A percentile compares a stretch with the other conserved stretches of the same genome.
Evolutionary conservation across 2,797 vertebrate genomes (phyloP).

Genomic region (Mycteria americana): DNA sequence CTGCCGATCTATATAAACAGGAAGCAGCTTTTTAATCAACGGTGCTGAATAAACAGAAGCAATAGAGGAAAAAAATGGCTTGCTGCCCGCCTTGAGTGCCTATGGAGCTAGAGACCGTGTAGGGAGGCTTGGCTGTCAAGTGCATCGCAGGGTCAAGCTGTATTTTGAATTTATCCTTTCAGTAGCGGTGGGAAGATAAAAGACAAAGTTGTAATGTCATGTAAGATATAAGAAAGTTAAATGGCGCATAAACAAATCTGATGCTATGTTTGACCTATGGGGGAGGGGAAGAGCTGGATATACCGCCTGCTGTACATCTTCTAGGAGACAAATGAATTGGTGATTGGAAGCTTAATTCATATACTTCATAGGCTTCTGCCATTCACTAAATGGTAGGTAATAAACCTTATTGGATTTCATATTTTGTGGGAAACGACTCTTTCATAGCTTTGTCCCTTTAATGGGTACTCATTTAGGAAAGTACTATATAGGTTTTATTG

Average conservation of each 20-base stretch:
- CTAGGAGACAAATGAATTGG: constrained; percentile 21
- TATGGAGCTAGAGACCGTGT: not conserved
- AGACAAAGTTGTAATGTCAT: not conserved
- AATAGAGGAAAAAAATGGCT: not conserved
- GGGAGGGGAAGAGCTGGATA: not conserved
- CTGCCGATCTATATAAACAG: not conserved
- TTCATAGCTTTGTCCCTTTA: constrained; percentile 55
- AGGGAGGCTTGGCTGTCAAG: not conserved
- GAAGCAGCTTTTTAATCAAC: not conserved
- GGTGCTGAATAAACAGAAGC: not conserved
- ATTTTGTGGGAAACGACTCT: constrained; percentile 55
- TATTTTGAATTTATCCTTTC: not conserved
- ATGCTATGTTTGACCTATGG: not conserved
- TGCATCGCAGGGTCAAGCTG: not conserved
- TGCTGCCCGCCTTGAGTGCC: not conserved
- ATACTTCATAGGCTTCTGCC: constrained; percentile 30
- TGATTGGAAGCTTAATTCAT: constrained; percentile 31
- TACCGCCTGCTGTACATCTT: not conserved
- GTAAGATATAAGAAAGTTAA: not conserved
- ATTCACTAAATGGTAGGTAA: constrained; percentile 50
- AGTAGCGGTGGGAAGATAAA: not conserved
- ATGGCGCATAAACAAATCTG: constrained; percentile 12
- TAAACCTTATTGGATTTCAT: constrained; percentile 69
- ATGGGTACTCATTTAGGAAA: constrained; percentile 57
- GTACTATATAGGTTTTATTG: not conserved